Evolutionary conservation across 2,888 invertebrate genomes (phyloP), one percentile per base, ranked within the genome.

Genomic region (Luperina testacea): DNA sequence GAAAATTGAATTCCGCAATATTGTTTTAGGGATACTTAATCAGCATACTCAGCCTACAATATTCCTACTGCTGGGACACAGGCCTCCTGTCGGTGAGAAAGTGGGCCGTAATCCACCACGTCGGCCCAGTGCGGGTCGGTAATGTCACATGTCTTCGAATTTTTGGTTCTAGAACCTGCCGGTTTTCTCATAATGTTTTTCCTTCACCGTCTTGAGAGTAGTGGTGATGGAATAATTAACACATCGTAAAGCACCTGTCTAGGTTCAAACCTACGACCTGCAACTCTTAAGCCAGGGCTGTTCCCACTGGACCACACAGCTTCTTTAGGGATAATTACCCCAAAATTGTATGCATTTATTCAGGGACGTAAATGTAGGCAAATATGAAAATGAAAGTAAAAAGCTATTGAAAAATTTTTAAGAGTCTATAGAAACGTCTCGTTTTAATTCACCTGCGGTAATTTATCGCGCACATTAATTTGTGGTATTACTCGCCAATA

Each of bases 391-490:
- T 67, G 68, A 72, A 75, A 82, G 77, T 88, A 75, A 86, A 87
- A 87, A 87, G 76, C 27, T 71, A 78, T 79, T 77, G 65, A 78
- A 85, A 85, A 79, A 84, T 78, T 84, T 75, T 81, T 79, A 83
- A 85, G 75, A 80, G 84, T 67, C 75, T 76, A 83, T 78, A 86
- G 83, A 87, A 86, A 81, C 45, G 86, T 89, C 82, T 79, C 64
- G 84, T 82, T 84, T 84, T 85, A 85, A 86, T 88, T 88, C 89
- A 92, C 85, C 90, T 91, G 89, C 82, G 64, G 78, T 87, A 83
- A 90, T 89, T 89, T 91, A 90, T 91, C 70, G 81, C 70, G 77
- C 59, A 82, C 84, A 74, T 89, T 87, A 88, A 87, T 89, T 89
- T 87, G 83, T 84, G 80, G 83, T 81, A 84, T 87, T 87, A 90